Evolutionary conservation across 2,888 invertebrate species (phyloP), one percentile per base, ranked within the genome.

Genomic region (Laothoe populi): DNA sequence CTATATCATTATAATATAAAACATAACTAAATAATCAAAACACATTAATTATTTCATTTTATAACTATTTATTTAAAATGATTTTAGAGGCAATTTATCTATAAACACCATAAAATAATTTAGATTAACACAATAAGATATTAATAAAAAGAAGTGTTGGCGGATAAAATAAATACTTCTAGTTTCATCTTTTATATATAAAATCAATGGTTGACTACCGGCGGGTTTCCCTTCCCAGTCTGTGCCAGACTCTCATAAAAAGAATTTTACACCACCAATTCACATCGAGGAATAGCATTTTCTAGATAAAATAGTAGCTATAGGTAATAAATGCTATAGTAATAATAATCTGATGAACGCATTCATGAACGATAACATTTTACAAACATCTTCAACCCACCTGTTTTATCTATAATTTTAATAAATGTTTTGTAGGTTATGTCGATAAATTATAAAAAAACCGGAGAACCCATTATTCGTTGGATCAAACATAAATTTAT

Each of bases 191-290:
- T 19, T 19, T 19, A 44, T 19, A 10, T 44, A 19, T 10, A 44
- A 44, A 19, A 19, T 19, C 8, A 19, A 19, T 44, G 44, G 4
- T 8, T 44, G 8, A 44, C 44, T 16, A 7, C 7, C 19, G 19
- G 7, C 19, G 19, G 19, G 1, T 19, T 44, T 44, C 19, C 44
- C 19, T 19, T 8, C 19, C 19, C n/a, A 44, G 44, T 19, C 19
- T 19, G 44, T 19, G 10, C 44, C 19, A 44, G 44, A 44, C 44
- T 19, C 19, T 44, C 44, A 19, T 44, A 44, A 44, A 44, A 44
- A 44, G 8, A 16, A 44, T 19, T 44, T 44, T 44, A 44, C 8
- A 44, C 44, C 44, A 44, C 44, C 44, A 44, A 44, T 44, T 44
- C 19, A 19, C 44, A 19, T 42, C 44, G 1, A 19, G 19, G 44